Evolutionary conservation across 2,888 invertebrate species (phyloP).

Genomic region (Eugnorisma glareosa): DNA sequence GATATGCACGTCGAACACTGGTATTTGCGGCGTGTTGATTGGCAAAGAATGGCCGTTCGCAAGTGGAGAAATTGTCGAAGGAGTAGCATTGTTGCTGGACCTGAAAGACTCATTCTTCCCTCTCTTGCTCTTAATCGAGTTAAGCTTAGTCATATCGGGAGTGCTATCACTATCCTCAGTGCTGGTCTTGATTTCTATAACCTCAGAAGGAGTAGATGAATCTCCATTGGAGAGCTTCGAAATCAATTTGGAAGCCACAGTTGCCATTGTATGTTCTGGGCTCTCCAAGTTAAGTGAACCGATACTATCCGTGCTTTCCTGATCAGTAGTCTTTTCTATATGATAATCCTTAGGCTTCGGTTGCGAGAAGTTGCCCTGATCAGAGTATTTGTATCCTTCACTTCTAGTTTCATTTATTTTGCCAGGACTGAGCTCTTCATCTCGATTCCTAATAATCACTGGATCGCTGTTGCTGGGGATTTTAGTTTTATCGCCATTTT

Average conservation of each 20-base stretch:
- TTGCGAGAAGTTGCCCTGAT: conserved; percentile 78
- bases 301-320: conserved; percentile 86
- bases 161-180: conserved; percentile 81
- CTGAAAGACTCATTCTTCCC: conserved; percentile 84
- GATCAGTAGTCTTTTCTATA: conserved; percentile 82
- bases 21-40: conserved; percentile 82
- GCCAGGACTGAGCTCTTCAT: conserved; percentile 76
- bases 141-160: conserved; percentile 83
- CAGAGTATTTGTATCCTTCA: conserved; percentile 80
- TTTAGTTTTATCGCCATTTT: conserved; percentile 64
- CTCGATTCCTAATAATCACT: conserved; percentile 75
- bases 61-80: conserved; percentile 88
- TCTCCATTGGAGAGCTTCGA: conserved; percentile 88
- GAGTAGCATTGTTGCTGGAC: conserved; percentile 85
- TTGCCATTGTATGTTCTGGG: conserved; percentile 80
- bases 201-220: conserved; percentile 86
- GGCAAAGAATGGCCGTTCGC: conserved; percentile 87
- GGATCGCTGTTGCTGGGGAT: conserved; percentile 78
- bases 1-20: conserved; percentile 86
- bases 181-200: conserved; percentile 68
- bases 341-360: conserved; percentile 73
- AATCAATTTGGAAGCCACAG: conserved; percentile 84
- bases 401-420: conserved; percentile 78
- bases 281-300: conserved; percentile 82
- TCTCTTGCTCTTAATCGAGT: conserved; percentile 77